Base-by-base conservation (phyloP, 2,888 invertebrate genomes). In the Limnephilus auricula region DNA sequence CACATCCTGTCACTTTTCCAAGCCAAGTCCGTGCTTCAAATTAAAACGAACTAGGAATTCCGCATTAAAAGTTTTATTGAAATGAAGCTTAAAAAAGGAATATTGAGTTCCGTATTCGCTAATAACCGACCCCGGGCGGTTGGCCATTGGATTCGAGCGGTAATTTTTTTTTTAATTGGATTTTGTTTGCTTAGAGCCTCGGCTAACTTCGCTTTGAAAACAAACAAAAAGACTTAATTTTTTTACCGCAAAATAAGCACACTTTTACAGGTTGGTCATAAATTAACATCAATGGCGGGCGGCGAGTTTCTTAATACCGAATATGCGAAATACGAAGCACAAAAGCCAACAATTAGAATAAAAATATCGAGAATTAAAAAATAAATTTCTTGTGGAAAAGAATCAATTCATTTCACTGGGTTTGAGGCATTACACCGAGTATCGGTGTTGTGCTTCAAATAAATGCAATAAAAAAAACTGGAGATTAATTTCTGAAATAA, bases 171-270 rank as follows among this genome's bases (percentile, higher is more conserved):
- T 85, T 85, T 85, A 85, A 85, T 85, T 85, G 85, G 85, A 85
- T 85, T 85, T 10, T 40, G 85, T 85, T 85, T 85, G 85, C 85
- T 85, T 85, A 45, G 85, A 40, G 40, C n/a, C 84, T n/a, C 34
- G 18, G 9, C n/a, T 25, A 84, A 34, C n/a, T 45, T 30, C 37
- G 34, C 45, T 85, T 40, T 31, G 32, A 25, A 32, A 82, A 82
- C 82, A 82, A 82, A 25, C 82, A 37, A 82, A 32, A 82, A 18
- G 82, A 82, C 18, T 82, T 82, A 82, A 25, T 65, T 65, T 65
- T 80, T 82, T 82, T 82, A 32, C 82, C 82, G 82, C 31, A 82
- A 82, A 34, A 82, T 12, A 82, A 82, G 32, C 37, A 82, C 82
- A 25, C 25, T 65, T 65, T 32, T 82, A 34, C 30, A 82, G 34